A percentile compares a stretch with the other conserved stretches of the same genome.
These are phyloP conservation scores for Elymnias hypermnestra DNA, from an alignment of 1,140 invertebrate genomes.

Conservation along the genomic window DNA sequence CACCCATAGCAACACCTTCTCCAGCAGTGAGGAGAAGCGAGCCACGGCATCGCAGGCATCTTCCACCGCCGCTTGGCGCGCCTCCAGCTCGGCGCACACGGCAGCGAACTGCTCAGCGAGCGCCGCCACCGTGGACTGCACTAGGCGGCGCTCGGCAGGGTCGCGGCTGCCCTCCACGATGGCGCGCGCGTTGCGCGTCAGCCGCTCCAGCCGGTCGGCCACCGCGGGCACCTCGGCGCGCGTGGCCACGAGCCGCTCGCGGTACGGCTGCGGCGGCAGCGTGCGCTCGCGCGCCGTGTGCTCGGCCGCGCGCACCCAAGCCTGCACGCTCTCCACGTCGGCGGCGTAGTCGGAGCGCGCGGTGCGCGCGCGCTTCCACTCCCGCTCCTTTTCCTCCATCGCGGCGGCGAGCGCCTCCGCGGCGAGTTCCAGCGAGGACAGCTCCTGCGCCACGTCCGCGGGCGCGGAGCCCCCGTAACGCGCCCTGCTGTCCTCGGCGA, in stretches of 20 bases:
- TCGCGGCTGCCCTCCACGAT: slow-evolving; percentile 88
- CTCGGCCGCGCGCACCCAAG: slow-evolving; percentile 89
- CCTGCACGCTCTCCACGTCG: slow-evolving; percentile 87
- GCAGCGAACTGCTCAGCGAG: slow-evolving; percentile 87
- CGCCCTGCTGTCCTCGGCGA: slow-evolving; percentile 80
- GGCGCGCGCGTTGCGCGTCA: slow-evolving; percentile 85
- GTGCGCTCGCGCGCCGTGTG: slow-evolving; percentile 88
- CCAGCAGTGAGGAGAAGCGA: slow-evolving; percentile 88
- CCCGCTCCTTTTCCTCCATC: slow-evolving; percentile 91
- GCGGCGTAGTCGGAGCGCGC: slow-evolving; percentile 86
- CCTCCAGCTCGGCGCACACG: slow-evolving; percentile 86
- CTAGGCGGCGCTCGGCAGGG: slow-evolving; percentile 84
- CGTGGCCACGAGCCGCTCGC: slow-evolving; percentile 85
- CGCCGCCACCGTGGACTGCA: slow-evolving; percentile 85
- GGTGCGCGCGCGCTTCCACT: slow-evolving; percentile 89
- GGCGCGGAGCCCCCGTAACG: slow-evolving; percentile 83
- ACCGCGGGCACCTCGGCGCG: slow-evolving; percentile 84
- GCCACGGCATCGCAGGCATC: slow-evolving; percentile 93
- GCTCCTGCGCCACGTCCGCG: slow-evolving; percentile 84
- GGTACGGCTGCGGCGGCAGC: slow-evolving; percentile 84
- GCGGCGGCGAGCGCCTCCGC: slow-evolving; percentile 84
- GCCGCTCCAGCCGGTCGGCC: slow-evolving; percentile 86
- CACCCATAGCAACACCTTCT: slow-evolving; percentile 88
- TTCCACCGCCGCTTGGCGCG: slow-evolving; percentile 88
- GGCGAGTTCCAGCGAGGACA: slow-evolving; percentile 86